Conservation (phyloP, 2,888 invertebrate genomes). For the Epirrhoe alternata region DNA sequence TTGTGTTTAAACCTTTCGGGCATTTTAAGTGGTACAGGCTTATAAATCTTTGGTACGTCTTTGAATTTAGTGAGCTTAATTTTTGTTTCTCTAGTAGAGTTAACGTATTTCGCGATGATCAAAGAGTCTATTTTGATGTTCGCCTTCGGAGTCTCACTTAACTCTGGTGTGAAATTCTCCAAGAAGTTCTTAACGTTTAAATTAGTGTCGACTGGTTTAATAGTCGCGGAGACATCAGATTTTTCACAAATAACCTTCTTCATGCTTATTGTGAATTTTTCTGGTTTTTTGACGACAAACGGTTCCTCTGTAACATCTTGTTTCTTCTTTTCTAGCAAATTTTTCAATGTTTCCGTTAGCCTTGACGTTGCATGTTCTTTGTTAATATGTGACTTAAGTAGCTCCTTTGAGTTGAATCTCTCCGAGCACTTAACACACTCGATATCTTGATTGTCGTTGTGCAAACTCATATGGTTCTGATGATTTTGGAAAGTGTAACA, state of each 20-base stretch:
- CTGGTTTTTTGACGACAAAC: constrained; percentile 22
- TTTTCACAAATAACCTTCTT: constrained; percentile 52
- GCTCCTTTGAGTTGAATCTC: constrained; percentile 56
- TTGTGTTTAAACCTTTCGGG: constrained; percentile 60
- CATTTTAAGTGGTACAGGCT: constrained; percentile 51
- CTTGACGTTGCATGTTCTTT: constrained; percentile 62
- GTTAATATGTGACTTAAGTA: constrained; percentile 58
- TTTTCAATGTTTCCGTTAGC: constrained; percentile 70
- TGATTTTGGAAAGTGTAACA: constrained; percentile 75
- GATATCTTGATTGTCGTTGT: constrained; percentile 57
- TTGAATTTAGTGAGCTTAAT: constrained; percentile 66
- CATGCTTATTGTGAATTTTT: constrained; percentile 59
- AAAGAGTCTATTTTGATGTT: constrained; percentile 32
- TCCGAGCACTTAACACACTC: constrained; percentile 69
- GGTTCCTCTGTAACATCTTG: constrained; percentile 18
- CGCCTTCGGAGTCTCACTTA: constrained; percentile 38
- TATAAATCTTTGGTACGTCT: constrained; percentile 21
- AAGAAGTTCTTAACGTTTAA: constrained; percentile 70
- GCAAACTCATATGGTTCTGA: constrained; percentile 68
- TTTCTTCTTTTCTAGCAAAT: constrained; percentile 64
- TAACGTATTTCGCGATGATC: constrained; percentile 49
- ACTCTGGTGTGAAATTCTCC: constrained; percentile 71
- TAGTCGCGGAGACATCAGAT: constrained; percentile 45
- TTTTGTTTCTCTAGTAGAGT: constrained; percentile 33
- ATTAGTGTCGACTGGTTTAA: constrained; percentile 50